Conservation (phyloP, 2,888 invertebrate genomes). For the Drosophila borealis region DNA sequence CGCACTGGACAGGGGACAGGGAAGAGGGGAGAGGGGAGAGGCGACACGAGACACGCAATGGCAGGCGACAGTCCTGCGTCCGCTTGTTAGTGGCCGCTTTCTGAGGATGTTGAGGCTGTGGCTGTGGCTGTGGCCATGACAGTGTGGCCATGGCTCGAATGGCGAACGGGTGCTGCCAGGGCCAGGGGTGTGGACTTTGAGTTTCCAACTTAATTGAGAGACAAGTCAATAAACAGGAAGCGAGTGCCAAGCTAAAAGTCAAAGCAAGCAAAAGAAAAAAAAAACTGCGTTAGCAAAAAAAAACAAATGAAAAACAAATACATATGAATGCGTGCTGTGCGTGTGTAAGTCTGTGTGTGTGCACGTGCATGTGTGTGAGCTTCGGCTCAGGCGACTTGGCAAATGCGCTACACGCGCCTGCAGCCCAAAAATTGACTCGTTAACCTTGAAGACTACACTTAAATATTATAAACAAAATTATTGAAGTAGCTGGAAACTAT, state of each 20-base stretch:
- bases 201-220: slow-evolving; percentile 80
- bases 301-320: slow-evolving; percentile 10
- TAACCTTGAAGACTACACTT: no score
- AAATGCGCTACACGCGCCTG: slow-evolving; percentile 18
- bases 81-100: slow-evolving; percentile 68
- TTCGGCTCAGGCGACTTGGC: background rate
- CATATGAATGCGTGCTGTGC: slow-evolving; percentile 11
- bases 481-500: no score
- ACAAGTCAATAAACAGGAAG: slow-evolving; percentile 81
- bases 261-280: slow-evolving; percentile 51
- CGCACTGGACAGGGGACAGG: slow-evolving; percentile 23
- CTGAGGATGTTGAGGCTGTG: slow-evolving; percentile 16
- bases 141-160: background rate
- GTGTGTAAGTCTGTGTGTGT: background rate
- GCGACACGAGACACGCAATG: slow-evolving; percentile 57
- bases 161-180: no score
- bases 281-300: slow-evolving; percentile 11
- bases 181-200: slow-evolving; percentile 36
- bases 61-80: slow-evolving; percentile 56
- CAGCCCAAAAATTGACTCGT: no score
- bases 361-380: background rate
- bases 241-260: slow-evolving; percentile 72
- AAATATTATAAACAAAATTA: no score
- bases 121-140: background rate
- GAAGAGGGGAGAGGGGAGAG: slow-evolving; percentile 1